Evolutionary conservation across 2,113 vertebrate species (phyloP), one percentile per base, ranked within the genome.

Genomic region (Pluvianellus socialis): DNA sequence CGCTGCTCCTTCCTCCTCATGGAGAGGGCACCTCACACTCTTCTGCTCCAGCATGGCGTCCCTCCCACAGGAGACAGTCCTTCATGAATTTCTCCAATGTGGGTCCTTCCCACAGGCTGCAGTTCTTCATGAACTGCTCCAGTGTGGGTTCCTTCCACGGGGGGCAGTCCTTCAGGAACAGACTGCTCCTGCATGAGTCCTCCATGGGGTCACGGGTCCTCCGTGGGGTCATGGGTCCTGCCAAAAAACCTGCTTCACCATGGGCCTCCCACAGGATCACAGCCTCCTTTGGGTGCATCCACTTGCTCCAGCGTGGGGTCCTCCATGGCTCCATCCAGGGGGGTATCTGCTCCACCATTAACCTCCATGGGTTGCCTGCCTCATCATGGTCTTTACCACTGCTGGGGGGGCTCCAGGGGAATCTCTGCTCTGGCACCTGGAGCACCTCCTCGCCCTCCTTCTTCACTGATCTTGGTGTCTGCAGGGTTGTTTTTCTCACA

Each of bases 351-450:
- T 49, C 30, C 30, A 28, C 9, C 7, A 0, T 28, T 2, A 3
- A 4, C 23, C 20, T 87, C 24, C 65, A 32, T 10, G 35, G 44
- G 28, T 35, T 68, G 45, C 23, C 30, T 20, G 44, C 35, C 32
- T 35, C 24, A 58, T 24, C 58, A 9, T 3, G 14, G 12, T 4
- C 47, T 32, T 13, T 33, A 47, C n/a, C 28, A 49, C 44, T 44
- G 44, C 42, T 44, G 42, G 9, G 14, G 0, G 0, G 22, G 59
- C 62, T 63, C 32, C 30, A 28, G 70, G 12, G 18, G 62, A 63
- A 44, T 28, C n/a, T 50, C 35, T 45, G 42, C 42, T 63, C 62
- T 1, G 0, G 30, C 0, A 0, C 33, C n/a, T 68, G 47, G 8
- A 33, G 49, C 26, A 32, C 7, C 10, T 28, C 42, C 49, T 45